Conservation (phyloP, 2,113 vertebrate genomes). For the Microtus pennsylvanicus region DNA sequence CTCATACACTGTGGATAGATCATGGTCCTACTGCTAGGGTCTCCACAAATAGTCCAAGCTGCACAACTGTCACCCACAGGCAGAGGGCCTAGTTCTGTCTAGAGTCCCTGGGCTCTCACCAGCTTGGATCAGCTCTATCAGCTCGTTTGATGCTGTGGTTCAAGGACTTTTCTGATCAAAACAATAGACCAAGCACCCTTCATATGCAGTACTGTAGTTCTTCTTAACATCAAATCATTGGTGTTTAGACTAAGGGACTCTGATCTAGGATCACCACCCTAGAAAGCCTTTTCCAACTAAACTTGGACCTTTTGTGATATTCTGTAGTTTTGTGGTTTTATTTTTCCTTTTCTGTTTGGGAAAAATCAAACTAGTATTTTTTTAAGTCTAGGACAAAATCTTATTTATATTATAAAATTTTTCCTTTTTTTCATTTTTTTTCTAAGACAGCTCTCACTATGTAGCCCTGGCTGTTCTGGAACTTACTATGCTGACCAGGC, state of each 20-base stretch:
- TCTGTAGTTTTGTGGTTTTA: background rate
- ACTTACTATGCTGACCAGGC: background rate
- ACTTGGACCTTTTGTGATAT: background rate
- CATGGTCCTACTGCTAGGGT: too few relatives aligned
- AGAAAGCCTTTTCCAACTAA: background rate
- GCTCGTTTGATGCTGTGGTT: background rate
- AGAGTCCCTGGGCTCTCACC: too few relatives aligned
- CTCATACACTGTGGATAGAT: too few relatives aligned
- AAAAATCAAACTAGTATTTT: background rate
- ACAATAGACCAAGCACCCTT: background rate
- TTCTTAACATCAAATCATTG: background rate
- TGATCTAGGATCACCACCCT: background rate
- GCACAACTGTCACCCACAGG: too few relatives aligned
- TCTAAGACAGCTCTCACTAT: background rate
- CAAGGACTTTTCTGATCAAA: background rate
- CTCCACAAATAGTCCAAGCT: too few relatives aligned
- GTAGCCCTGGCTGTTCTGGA: background rate
- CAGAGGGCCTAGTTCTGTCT: too few relatives aligned
- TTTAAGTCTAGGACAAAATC: background rate
- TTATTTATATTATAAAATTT: background rate
- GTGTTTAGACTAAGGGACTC: background rate
- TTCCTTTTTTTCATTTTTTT: background rate
- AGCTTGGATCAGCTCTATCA: background rate
- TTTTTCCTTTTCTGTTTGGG: background rate
- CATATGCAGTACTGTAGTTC: background rate